Conservation (phyloP, 2,888 invertebrate species). For the Sturmia bella region DNA sequence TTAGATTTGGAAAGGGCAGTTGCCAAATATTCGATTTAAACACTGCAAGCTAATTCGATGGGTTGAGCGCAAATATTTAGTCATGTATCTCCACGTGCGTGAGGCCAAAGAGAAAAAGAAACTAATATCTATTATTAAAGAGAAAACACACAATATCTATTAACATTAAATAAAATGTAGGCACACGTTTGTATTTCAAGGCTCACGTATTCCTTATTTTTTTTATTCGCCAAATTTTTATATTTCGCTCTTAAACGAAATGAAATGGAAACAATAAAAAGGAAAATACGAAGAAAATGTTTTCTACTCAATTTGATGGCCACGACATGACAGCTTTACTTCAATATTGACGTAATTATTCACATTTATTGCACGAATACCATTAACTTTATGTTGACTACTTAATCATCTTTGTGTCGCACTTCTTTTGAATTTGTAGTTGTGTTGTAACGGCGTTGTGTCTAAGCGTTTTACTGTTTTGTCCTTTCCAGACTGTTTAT, state of each 20-base stretch:
- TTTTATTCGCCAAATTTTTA: conserved; percentile 27
- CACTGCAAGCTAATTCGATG: too few species aligned
- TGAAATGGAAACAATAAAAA: conserved; percentile 33
- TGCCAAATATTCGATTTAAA: too few species aligned
- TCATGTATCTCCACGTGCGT: background rate
- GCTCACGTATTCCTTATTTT: background rate
- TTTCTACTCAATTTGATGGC: conserved; percentile 70
- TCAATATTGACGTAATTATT: conserved; percentile 70
- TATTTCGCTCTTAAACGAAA: conserved; percentile 37
- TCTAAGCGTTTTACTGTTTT: conserved; percentile 43
- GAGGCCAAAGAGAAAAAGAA: conserved; percentile 13
- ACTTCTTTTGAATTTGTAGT: conserved; percentile 16
- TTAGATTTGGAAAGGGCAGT: too few species aligned
- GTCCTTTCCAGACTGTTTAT: conserved; percentile 48
- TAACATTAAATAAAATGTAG: conserved; percentile 63
- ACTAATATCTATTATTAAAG: too few species aligned
- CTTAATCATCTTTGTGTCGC: conserved; percentile 69
- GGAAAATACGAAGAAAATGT: conserved; percentile 55
- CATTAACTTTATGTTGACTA: conserved; percentile 72
- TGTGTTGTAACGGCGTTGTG: background rate
- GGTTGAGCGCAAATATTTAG: too few species aligned
- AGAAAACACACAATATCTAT: conserved; percentile 64
- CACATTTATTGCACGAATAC: conserved; percentile 72
- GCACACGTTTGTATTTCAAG: conserved; percentile 54
- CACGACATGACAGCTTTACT: conserved; percentile 71